These are phyloP conservation scores for Dipodomys spectabilis DNA, from an alignment of 2,113 vertebrate species.

Conservation along the genomic window DNA sequence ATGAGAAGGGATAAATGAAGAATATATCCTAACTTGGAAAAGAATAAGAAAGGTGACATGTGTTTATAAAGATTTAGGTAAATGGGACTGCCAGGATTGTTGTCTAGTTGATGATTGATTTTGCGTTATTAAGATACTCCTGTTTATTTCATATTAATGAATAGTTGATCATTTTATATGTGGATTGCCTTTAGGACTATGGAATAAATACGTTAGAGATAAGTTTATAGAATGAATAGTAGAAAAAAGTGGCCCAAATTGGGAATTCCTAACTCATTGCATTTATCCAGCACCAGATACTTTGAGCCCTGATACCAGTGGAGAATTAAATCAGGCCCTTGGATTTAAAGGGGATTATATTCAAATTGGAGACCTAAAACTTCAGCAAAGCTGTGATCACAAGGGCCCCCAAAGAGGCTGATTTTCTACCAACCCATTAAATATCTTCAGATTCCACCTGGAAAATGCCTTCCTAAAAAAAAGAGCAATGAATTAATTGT, in stretches of 20 bases:
- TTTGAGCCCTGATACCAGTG: background rate
- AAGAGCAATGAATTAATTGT: background rate
- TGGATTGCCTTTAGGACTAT: background rate
- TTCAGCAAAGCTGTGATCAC: background rate
- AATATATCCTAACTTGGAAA: background rate
- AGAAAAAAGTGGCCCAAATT: background rate
- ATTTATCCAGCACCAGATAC: background rate
- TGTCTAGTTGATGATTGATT: background rate
- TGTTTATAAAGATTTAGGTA: background rate
- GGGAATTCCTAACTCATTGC: background rate
- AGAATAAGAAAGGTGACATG: background rate
- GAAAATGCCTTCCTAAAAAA: background rate
- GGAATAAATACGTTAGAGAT: background rate
- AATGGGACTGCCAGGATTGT: background rate
- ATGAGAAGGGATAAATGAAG: background rate
- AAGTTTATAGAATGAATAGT: background rate
- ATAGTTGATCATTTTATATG: background rate
- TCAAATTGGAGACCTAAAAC: background rate
- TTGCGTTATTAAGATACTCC: background rate
- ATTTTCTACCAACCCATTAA: background rate
- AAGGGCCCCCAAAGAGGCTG: background rate
- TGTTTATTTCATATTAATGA: background rate
- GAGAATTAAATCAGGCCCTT: background rate
- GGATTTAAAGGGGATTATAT: background rate
- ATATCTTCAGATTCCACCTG: background rate